Conservation (phyloP, 2,797 vertebrate species). For the Lagothrix lagotricha region DNA sequence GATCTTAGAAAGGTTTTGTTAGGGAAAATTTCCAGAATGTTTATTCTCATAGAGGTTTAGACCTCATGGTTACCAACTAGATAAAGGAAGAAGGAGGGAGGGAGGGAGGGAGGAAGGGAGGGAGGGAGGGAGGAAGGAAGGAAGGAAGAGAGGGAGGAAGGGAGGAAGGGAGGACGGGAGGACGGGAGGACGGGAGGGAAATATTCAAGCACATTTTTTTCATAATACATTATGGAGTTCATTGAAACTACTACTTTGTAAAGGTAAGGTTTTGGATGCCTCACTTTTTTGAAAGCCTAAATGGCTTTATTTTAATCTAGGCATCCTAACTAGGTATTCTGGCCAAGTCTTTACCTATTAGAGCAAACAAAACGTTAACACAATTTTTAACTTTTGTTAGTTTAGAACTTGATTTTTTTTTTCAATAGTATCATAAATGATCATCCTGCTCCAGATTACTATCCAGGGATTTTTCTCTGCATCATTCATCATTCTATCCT, state of each 20-base stretch:
- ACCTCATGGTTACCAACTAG: background rate
- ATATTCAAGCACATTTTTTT: background rate
- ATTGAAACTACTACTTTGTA: background rate
- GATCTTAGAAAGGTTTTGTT: background rate
- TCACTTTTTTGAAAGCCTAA: background rate
- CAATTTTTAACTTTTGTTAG: background rate
- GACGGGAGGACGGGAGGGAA: background rate
- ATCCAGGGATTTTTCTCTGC: background rate
- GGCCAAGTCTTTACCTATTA: background rate
- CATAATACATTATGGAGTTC: background rate
- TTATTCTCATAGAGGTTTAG: background rate
- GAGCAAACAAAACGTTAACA: background rate
- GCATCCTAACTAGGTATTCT: background rate
- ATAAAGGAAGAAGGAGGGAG: background rate
- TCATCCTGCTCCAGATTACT: background rate
- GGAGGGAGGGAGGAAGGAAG: rapidly evolving
- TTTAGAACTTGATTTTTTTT: conserved; percentile 1
- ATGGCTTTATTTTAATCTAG: background rate
- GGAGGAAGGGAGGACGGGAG: background rate
- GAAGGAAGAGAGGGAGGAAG: rapidly evolving
- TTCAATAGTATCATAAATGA: background rate
- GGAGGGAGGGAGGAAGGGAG: too few species aligned
- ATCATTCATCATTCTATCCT: background rate
- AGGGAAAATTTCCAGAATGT: background rate
- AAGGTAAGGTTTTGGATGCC: background rate